Evolutionary conservation across 2,797 vertebrate species (phyloP).

Genomic region (Erethizon dorsatum): DNA sequence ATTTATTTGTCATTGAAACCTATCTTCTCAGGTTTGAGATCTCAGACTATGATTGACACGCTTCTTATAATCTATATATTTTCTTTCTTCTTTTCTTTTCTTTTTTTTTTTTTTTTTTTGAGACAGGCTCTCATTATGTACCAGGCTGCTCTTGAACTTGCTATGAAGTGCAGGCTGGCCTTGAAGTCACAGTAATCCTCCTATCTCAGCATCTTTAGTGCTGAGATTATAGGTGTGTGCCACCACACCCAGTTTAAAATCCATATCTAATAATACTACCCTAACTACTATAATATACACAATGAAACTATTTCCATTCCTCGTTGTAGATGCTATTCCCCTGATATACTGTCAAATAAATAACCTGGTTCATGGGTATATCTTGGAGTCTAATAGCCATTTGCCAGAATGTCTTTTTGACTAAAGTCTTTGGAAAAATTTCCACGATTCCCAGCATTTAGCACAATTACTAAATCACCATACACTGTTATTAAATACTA

Average conservation of each 20-base stretch:
- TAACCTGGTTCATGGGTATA: background rate
- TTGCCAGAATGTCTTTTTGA: background rate
- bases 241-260: background rate
- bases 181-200: background rate
- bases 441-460: background rate
- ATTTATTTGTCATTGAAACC: conserved; percentile 25
- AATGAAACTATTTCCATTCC: background rate
- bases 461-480: background rate
- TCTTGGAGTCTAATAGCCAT: background rate
- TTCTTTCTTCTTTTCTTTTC: background rate
- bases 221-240: background rate
- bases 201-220: background rate
- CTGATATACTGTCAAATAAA: conserved; percentile 1
- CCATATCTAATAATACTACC: background rate
- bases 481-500: background rate
- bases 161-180: background rate
- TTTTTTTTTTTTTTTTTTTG: background rate
- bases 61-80: background rate
- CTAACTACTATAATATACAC: background rate
- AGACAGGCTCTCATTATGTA: background rate
- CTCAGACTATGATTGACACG: background rate
- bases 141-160: background rate
- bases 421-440: background rate
- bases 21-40: background rate
- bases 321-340: background rate